A percentile compares a stretch with the other conserved stretches of the same genome.
phyloP scores from a whole-genome alignment of 2,888 invertebrate genomes.

The Microdon myrmicae region DNA sequence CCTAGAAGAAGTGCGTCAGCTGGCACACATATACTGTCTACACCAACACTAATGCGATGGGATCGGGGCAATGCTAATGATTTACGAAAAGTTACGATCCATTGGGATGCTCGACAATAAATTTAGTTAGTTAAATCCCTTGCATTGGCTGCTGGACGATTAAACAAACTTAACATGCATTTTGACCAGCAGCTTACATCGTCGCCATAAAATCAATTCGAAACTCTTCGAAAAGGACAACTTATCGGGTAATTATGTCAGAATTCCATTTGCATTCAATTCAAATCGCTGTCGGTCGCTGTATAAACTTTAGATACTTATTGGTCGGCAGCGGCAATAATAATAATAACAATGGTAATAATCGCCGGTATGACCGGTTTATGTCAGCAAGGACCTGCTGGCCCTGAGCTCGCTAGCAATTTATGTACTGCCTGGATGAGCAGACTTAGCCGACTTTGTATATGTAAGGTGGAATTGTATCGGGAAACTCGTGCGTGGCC shows the following conservation, averaged over 20 bases:
- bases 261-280: constrained; percentile 50
- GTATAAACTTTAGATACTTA: constrained; percentile 41
- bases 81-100: constrained; percentile 4
- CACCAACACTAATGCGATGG: too few relatives aligned
- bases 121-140: constrained; percentile 23
- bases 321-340: constrained; percentile 35
- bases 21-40: too few relatives aligned
- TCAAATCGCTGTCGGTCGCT: constrained; percentile 12
- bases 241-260: constrained; percentile 51
- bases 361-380: constrained; percentile 42
- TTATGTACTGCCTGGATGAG: constrained; percentile 23
- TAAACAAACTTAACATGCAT: constrained; percentile 32
- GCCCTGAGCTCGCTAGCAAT: constrained; percentile 28
- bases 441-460: too few relatives aligned
- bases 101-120: constrained; percentile 13
- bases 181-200: constrained; percentile 29
- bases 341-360: constrained; percentile 45
- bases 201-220: constrained; percentile 38
- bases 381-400: constrained; percentile 18
- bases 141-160: constrained; percentile 14
- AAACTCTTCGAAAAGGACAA: constrained; percentile 43
- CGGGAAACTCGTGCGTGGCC: too few relatives aligned
- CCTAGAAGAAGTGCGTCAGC: too few relatives aligned
- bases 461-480: too few relatives aligned
- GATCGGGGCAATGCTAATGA: constrained; percentile 1